These are phyloP conservation scores for Polyodon spathula DNA, from an alignment of 2,113 vertebrate species.

Conservation along the genomic window DNA sequence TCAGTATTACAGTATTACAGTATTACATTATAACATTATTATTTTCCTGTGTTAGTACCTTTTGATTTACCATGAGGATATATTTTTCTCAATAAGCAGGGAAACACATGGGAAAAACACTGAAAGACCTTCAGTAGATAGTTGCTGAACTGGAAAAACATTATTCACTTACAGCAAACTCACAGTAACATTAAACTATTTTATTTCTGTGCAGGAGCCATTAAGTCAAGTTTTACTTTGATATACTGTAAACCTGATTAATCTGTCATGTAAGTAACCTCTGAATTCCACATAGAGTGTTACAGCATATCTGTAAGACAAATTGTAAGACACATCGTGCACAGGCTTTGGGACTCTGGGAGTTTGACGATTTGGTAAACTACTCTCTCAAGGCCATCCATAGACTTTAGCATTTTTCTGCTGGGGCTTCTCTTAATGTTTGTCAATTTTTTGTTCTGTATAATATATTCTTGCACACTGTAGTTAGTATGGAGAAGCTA, in stretches of 20 bases:
- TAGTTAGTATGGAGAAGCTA: no score
- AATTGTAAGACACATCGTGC: background rate
- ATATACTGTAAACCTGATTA: background rate
- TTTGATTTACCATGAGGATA: background rate
- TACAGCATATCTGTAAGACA: background rate
- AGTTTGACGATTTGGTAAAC: background rate
- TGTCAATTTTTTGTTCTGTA: no score
- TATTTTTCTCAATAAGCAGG: background rate
- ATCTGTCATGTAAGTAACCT: background rate
- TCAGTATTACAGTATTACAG: no score
- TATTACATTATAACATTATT: no score
- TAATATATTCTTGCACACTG: no score
- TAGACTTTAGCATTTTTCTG: background rate
- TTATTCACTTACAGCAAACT: constrained; percentile 1
- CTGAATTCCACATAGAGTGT: background rate
- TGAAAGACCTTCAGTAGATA: background rate
- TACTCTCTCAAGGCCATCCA: background rate
- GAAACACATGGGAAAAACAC: background rate
- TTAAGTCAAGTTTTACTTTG: background rate
- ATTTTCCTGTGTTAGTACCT: background rate
- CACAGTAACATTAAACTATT: background rate
- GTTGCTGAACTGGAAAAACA: background rate
- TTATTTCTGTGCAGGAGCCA: background rate
- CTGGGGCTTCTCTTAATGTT: background rate
- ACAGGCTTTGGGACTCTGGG: background rate